phyloP scores from a whole-genome alignment of 2,797 vertebrate species.

The Pantherophis alleghaniensis region DNA sequence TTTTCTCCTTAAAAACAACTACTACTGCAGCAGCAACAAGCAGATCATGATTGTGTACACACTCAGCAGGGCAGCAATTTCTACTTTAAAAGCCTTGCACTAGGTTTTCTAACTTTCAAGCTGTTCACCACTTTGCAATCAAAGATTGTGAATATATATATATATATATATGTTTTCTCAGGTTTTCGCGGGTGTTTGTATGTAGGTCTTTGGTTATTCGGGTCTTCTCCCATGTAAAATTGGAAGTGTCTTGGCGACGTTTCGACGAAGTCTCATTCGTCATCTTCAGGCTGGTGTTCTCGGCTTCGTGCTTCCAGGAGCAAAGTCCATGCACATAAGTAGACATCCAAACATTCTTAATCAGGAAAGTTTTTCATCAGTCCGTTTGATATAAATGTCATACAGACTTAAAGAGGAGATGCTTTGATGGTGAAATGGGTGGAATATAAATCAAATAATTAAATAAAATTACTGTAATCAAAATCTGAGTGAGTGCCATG shows the following conservation, averaged over 20 bases:
- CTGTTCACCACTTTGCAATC: background rate
- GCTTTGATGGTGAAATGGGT: background rate
- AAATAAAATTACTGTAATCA: background rate
- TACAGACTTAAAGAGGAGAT: background rate
- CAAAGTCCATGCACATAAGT: background rate
- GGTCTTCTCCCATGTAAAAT: too few relatives aligned
- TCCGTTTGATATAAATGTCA: background rate
- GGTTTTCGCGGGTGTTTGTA: too few relatives aligned
- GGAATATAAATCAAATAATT: background rate
- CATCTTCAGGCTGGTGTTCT: too few relatives aligned
- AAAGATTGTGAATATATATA: background rate
- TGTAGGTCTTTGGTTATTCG: too few relatives aligned
- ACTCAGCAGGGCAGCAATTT: background rate
- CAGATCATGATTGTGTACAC: background rate
- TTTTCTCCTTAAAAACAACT: background rate
- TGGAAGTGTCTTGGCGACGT: too few relatives aligned
- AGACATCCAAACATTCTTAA: background rate
- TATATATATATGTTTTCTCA: too few relatives aligned
- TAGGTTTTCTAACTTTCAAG: background rate
- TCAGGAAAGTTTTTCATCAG: background rate
- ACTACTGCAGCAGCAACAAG: background rate
- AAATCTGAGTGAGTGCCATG: background rate
- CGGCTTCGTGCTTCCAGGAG: too few relatives aligned
- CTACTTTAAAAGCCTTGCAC: background rate
- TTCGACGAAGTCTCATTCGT: too few relatives aligned